Conservation (phyloP, 2,888 invertebrate species). For the Ectemnius lituratus region DNA sequence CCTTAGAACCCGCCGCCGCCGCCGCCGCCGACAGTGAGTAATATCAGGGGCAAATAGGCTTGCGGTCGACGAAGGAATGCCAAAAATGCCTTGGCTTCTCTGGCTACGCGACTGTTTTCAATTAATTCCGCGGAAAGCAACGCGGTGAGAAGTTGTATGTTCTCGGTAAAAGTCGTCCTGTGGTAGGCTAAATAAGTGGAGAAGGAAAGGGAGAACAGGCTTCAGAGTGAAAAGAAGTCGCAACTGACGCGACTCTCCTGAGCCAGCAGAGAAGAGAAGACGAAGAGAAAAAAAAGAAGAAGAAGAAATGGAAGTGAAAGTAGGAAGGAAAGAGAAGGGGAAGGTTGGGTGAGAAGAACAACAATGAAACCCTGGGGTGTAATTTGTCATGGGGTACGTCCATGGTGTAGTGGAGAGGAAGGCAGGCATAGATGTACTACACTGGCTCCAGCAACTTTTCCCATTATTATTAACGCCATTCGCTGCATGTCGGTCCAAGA, state of each 20-base stretch:
- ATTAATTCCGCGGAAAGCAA: constrained; percentile 47
- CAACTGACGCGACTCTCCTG: no score
- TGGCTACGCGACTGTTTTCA: constrained; percentile 61
- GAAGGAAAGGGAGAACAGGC: no score
- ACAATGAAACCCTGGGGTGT: constrained; percentile 71
- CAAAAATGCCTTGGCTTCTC: constrained; percentile 8
- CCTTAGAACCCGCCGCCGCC: no score
- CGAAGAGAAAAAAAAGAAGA: constrained; percentile 10
- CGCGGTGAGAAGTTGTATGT: constrained; percentile 31
- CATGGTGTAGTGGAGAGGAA: constrained; percentile 13
- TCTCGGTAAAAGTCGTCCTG: neutral
- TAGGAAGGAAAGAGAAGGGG: constrained; percentile 14
- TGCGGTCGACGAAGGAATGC: neutral
- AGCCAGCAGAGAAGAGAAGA: no score
- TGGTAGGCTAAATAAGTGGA: no score
- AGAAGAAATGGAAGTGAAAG: constrained; percentile 1
- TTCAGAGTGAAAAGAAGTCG: no score
- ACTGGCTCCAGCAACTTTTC: constrained; percentile 64
- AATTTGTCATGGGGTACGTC: constrained; percentile 70
- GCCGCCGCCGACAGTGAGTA: no score
- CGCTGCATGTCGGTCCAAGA: neutral
- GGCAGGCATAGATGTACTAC: constrained; percentile 53
- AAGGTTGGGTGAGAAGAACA: constrained; percentile 51
- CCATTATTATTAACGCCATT: constrained; percentile 73
- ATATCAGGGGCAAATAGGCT: no score